Percentiles rank a stretch among this genome's conserved stretches.
Conservation (phyloP, 2,888 invertebrate genomes). For the Nemotelus pantherinus region DNA sequence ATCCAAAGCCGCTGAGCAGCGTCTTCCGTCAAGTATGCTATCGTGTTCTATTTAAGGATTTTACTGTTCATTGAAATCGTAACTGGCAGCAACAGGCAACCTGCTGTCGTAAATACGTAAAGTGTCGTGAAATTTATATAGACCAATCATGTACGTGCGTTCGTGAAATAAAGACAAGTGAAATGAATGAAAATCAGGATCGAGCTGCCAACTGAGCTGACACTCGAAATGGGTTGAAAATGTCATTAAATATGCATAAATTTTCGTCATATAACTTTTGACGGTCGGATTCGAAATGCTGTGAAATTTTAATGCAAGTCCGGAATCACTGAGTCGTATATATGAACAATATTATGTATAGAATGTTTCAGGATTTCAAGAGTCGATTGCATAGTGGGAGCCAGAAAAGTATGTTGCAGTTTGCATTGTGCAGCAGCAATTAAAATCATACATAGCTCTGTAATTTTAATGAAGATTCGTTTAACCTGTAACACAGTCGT, state of each 20-base stretch:
- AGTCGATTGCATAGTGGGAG: not conserved
- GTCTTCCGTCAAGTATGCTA: too few relatives aligned
- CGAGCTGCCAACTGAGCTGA: not conserved
- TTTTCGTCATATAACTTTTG: not conserved
- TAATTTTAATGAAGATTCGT: not conserved
- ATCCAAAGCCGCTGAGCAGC: too few relatives aligned
- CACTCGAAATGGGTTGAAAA: not conserved
- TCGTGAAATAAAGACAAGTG: too few relatives aligned
- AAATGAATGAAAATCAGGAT: not conserved
- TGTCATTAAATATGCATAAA: conserved; percentile 15
- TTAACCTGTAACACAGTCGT: not conserved
- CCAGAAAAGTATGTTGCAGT: not conserved
- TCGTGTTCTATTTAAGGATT: too few relatives aligned
- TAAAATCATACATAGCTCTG: not conserved
- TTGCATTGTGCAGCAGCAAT: not conserved
- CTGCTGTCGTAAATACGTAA: too few relatives aligned
- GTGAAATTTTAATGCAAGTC: conserved; percentile 20
- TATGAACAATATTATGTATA: too few relatives aligned
- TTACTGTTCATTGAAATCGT: too few relatives aligned
- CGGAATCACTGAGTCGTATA: not conserved
- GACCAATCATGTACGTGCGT: too few relatives aligned
- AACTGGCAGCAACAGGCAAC: too few relatives aligned
- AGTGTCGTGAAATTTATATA: too few relatives aligned
- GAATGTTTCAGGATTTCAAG: not conserved
- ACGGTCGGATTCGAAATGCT: conserved; percentile 8